A percentile compares a stretch with the other conserved stretches of the same genome.
Conservation (phyloP, 2,797 vertebrate genomes). For the Halcyon badia region DNA sequence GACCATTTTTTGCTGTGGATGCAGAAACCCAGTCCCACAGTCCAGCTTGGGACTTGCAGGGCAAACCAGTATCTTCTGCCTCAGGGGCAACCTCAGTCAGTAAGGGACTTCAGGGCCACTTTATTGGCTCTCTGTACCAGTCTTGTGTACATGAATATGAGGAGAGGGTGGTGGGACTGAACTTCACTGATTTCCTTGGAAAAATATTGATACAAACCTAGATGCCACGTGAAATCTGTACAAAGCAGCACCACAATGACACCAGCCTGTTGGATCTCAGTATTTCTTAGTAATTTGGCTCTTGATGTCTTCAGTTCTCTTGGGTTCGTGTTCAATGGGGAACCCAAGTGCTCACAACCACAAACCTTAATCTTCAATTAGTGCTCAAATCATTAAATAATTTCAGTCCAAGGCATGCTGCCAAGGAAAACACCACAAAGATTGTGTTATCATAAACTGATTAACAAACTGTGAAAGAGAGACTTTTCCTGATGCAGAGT, state of each 20-base stretch:
- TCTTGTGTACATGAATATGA: rapidly evolving
- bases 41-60: not conserved
- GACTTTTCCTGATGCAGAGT: not conserved
- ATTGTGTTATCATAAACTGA: not conserved
- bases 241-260: not conserved
- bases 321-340: not conserved
- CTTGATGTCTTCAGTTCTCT: not conserved
- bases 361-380: conserved; percentile 12
- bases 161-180: not conserved
- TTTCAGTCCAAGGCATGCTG: not conserved
- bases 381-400: not conserved
- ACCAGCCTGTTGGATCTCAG: not conserved
- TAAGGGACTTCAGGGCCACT: not conserved
- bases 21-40: not conserved
- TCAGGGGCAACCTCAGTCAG: not conserved
- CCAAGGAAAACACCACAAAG: not conserved
- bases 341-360: not conserved
- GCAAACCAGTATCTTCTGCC: not conserved
- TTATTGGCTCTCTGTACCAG: not conserved
- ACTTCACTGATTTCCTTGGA: not conserved
- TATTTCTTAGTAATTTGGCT: not conserved
- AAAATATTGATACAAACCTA: not conserved
- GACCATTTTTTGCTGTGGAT: not conserved
- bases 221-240: not conserved
- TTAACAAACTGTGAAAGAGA: conserved; percentile 16